Conservation (phyloP, 2,113 vertebrate species). For the Mesitornis unicolor region DNA sequence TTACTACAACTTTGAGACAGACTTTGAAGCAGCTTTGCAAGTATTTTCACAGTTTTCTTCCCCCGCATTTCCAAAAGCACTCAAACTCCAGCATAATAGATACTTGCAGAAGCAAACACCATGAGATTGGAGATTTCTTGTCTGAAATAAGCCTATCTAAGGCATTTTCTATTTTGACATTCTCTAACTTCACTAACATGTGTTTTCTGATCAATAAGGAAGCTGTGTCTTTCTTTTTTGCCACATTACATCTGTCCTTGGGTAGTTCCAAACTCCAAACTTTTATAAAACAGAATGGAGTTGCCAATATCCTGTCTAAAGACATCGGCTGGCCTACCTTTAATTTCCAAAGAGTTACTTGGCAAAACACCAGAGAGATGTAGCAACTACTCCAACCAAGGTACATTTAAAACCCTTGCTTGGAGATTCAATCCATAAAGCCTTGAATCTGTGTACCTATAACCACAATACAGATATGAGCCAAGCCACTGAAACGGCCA, state of each 20-base stretch:
- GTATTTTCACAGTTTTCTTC: neutral
- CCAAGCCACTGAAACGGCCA: constrained; percentile 21
- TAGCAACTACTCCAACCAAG: neutral
- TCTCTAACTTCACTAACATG: neutral
- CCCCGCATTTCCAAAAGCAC: neutral
- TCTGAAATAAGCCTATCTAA: neutral
- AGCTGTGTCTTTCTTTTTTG: neutral
- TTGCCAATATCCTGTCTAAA: neutral
- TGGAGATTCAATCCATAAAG: neutral
- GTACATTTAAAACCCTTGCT: neutral
- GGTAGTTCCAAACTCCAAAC: neutral
- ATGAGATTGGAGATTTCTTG: neutral
- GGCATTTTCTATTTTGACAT: neutral
- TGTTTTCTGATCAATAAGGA: neutral
- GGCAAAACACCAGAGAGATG: neutral
- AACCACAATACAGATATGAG: neutral
- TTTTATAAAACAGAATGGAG: neutral
- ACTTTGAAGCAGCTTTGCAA: neutral
- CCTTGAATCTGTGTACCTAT: neutral
- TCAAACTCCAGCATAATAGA: neutral
- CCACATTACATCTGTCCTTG: neutral
- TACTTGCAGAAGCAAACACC: neutral
- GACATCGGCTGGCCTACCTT: neutral
- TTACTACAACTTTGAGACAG: neutral
- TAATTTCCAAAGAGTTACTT: neutral